phyloP scores from a whole-genome alignment of 35 echinoderm and acorn worm species.

The Ophiothrix spiculata region DNA sequence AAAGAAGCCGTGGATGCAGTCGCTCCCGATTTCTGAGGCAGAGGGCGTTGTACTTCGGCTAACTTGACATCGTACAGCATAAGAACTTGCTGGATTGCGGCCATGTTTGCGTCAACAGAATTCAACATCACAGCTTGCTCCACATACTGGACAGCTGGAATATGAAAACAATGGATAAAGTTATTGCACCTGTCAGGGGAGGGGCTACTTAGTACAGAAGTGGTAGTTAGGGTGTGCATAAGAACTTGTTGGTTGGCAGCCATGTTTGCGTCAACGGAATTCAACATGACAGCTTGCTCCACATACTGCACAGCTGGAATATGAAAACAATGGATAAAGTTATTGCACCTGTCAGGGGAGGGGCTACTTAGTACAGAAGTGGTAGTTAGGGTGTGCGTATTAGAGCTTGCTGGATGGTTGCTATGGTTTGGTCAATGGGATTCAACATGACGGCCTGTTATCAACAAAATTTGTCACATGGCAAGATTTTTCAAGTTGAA shows the following conservation, averaged over 20 bases:
- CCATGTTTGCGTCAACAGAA: neutral
- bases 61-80: neutral
- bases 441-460: neutral
- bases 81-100: neutral
- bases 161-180: neutral
- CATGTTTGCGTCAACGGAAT: neutral
- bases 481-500: no score
- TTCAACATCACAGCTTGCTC: neutral
- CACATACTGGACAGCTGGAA: neutral
- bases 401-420: neutral
- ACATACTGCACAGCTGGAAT: neutral
- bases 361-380: no score
- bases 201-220: no score
- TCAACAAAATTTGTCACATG: no score
- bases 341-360: no score
- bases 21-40: neutral
- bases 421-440: neutral
- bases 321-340: no score
- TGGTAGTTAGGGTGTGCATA: no score
- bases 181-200: no score
- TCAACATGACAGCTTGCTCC: neutral
- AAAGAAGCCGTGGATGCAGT: neutral
- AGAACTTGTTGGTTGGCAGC: neutral
- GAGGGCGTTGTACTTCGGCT: neutral
- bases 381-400: no score